phyloP scores from a whole-genome alignment of 2,113 vertebrate species.

The Glareola pratincola region DNA sequence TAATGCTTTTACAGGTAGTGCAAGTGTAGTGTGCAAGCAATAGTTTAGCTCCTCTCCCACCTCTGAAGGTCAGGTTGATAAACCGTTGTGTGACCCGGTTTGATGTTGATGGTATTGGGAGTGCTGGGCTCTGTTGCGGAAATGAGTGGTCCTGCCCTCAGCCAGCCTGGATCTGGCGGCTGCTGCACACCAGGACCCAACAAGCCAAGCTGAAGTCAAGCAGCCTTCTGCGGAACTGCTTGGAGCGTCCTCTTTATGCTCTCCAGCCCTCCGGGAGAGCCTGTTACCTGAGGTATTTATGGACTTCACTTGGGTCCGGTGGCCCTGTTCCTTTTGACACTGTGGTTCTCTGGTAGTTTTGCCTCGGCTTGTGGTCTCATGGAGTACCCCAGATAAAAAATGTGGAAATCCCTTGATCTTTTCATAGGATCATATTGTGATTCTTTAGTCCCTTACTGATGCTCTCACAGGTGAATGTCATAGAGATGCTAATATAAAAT shows the following conservation, averaged over 20 bases:
- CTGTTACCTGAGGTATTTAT: fast-evolving
- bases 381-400: neutral
- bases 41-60: neutral
- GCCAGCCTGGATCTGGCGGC: neutral
- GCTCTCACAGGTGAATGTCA: neutral
- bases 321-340: neutral
- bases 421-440: neutral
- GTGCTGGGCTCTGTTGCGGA: neutral
- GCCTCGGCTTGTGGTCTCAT: neutral
- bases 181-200: neutral
- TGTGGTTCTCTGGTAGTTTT: neutral
- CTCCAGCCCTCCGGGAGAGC: neutral
- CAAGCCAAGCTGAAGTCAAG: neutral
- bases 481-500: neutral
- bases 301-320: neutral
- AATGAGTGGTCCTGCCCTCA: neutral
- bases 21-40: neutral
- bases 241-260: neutral
- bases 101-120: fast-evolving
- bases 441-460: neutral
- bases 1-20: neutral
- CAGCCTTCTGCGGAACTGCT: neutral
- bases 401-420: neutral
- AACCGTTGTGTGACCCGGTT: neutral
- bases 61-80: neutral